These are phyloP conservation scores for Cephus rjabovi DNA, from an alignment of 2,888 invertebrate genomes.

Conservation along the genomic window DNA sequence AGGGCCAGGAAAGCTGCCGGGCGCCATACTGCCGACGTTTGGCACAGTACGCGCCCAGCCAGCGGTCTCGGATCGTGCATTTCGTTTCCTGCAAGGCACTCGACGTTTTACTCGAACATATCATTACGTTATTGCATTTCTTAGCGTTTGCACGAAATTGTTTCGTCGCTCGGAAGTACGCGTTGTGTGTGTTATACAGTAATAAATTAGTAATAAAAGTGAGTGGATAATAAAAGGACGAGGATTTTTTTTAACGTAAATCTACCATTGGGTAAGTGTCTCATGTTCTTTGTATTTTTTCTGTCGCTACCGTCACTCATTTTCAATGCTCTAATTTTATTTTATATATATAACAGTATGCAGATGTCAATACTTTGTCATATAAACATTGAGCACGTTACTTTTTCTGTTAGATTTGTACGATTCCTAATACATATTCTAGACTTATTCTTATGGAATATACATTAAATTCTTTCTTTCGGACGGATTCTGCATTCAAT, in stretches of 20 bases:
- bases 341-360: neutral
- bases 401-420: neutral
- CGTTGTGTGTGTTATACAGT: neutral
- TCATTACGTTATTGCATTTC: neutral
- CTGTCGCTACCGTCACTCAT: neutral
- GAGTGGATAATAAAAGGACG: neutral
- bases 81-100: neutral
- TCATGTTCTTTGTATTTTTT: neutral
- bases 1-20: constrained; percentile 39
- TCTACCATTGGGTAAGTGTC: neutral
- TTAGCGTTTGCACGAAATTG: neutral
- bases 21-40: constrained; percentile 53
- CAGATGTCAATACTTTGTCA: neutral
- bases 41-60: constrained; percentile 55
- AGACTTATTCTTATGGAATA: neutral
- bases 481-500: neutral
- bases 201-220: neutral
- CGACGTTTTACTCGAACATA: neutral
- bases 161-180: neutral
- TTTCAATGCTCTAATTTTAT: neutral
- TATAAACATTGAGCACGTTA: neutral
- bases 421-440: neutral
- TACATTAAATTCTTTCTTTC: neutral
- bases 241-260: neutral
- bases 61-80: constrained; percentile 46